Evolutionary conservation across 1,140 invertebrate species (phyloP).

Genomic region (Leptinotarsa undecemlineata): DNA sequence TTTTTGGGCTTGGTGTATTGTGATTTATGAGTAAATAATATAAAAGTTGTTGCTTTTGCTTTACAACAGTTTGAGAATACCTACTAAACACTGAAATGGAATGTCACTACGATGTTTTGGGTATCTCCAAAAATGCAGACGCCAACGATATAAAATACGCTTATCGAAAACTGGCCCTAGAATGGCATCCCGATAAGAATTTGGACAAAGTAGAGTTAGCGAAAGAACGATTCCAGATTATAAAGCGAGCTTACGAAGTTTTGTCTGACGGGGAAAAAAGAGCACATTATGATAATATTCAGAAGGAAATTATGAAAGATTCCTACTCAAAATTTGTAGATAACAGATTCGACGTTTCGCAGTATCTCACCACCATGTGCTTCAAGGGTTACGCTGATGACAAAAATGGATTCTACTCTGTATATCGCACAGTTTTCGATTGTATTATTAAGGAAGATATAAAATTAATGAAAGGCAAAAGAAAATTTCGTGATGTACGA

Average conservation of each 20-base stretch:
- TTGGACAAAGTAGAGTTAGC: constrained; percentile 79
- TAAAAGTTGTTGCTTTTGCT: no score
- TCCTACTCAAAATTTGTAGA: constrained; percentile 84
- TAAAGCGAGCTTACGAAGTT: constrained; percentile 97
- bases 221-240: constrained; percentile 87
- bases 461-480: constrained; percentile 74
- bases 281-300: constrained; percentile 92
- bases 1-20: no score
- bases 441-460: constrained; percentile 86
- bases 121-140: constrained; percentile 71
- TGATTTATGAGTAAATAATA: no score
- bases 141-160: constrained; percentile 86
- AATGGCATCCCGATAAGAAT: constrained; percentile 95
- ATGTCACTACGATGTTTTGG: constrained; percentile 91
- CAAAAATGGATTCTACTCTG: constrained; percentile 85
- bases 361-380: constrained; percentile 86
- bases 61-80: no score
- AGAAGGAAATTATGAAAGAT: constrained; percentile 85
- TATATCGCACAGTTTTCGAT: constrained; percentile 88
- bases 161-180: constrained; percentile 86
- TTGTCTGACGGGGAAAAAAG: constrained; percentile 91
- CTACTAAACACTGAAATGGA: constrained; percentile 62
- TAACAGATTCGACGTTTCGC: constrained; percentile 85
- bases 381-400: constrained; percentile 90
- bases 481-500: constrained; percentile 62